These are phyloP conservation scores for Platycheirus albimanus DNA, from an alignment of 2,888 invertebrate species.

Conservation along the genomic window DNA sequence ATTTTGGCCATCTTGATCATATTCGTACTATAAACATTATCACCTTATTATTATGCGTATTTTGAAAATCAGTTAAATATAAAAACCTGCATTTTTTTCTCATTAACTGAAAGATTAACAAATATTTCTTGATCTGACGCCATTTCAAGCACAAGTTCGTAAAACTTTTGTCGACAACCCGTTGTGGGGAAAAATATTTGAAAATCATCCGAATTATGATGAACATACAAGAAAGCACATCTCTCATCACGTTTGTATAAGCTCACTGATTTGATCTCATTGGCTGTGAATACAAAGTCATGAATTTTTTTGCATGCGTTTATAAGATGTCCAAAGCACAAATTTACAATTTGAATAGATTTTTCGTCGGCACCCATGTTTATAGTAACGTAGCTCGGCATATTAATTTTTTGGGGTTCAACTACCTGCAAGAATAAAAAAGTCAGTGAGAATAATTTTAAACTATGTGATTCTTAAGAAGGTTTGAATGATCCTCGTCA, in stretches of 20 bases:
- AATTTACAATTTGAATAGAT: conserved; percentile 93
- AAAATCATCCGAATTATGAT: conserved; percentile 99
- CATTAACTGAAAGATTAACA: conserved; percentile 89
- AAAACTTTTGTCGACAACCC: conserved; percentile 91
- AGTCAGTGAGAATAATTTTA: background rate
- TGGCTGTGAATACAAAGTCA: conserved; percentile 96
- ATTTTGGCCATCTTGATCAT: conserved; percentile 95
- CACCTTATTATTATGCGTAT: background rate
- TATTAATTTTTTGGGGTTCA: conserved; percentile 95
- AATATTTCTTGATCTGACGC: conserved; percentile 93
- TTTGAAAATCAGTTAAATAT: background rate
- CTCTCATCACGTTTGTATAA: conserved; percentile 97
- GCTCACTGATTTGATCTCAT: conserved; percentile 85
- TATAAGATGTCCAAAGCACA: conserved; percentile 90
- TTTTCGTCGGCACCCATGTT: conserved; percentile 97
- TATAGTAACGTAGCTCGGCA: conserved; percentile 98
- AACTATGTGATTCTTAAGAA: no score
- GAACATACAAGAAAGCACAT: conserved; percentile 97
- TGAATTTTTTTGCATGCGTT: conserved; percentile 93
- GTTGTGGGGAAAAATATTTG: conserved; percentile 98
- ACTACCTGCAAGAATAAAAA: conserved; percentile 84
- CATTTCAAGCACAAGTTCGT: conserved; percentile 92
- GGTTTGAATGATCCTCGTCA: no score
- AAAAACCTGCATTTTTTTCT: conserved; percentile 87
- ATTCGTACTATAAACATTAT: conserved; percentile 89